phyloP scores from a whole-genome alignment of 2,113 vertebrate species.

The Procavia capensis region DNA sequence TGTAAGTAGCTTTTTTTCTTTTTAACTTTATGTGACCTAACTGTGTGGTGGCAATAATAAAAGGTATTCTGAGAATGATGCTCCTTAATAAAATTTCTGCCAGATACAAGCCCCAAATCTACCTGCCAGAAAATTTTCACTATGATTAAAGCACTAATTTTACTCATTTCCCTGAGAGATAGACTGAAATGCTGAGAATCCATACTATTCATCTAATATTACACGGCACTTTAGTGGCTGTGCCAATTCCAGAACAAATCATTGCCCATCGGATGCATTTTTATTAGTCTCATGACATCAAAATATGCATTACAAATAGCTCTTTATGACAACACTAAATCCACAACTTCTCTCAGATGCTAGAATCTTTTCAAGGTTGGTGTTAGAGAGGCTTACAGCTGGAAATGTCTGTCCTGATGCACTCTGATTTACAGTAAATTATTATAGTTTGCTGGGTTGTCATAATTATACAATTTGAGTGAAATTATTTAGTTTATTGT shows the following conservation, averaged over 20 bases:
- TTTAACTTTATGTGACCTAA: background rate
- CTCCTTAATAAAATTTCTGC: background rate
- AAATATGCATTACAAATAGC: conserved; percentile 62
- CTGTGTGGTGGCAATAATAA: background rate
- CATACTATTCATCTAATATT: background rate
- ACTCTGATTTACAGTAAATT: conserved; percentile 70
- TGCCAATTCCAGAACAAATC: conserved; percentile 15
- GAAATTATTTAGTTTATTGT: conserved; percentile 58
- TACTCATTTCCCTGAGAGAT: background rate
- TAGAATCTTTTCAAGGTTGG: conserved; percentile 33
- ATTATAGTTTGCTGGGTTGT: conserved; percentile 51
- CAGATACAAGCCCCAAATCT: background rate
- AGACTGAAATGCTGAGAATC: conserved; percentile 5
- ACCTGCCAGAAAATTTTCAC: background rate
- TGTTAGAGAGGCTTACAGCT: background rate
- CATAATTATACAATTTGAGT: conserved; percentile 62
- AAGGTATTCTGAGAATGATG: background rate
- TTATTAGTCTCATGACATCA: conserved; percentile 57
- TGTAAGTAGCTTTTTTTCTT: background rate
- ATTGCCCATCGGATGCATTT: background rate
- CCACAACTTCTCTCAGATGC: conserved; percentile 37
- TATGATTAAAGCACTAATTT: conserved; percentile 9
- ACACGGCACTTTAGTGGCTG: background rate
- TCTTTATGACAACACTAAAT: conserved; percentile 66
- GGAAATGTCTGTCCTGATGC: conserved; percentile 46